phyloP scores from a whole-genome alignment of 2,888 invertebrate genomes.

The Scelioninae gen. 1 region DNA sequence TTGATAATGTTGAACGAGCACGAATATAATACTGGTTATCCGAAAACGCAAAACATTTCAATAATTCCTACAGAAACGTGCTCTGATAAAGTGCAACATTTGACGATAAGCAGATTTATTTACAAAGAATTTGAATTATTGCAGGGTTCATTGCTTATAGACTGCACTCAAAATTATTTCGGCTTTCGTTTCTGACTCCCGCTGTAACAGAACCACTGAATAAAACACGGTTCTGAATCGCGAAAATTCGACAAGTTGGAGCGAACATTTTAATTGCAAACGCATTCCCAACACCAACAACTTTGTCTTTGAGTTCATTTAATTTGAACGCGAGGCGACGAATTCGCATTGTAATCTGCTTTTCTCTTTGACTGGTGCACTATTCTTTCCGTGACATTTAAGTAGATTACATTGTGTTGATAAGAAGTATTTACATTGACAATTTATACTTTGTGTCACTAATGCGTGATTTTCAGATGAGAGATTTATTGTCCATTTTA shows the following conservation, averaged over 20 bases:
- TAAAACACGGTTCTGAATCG: neutral
- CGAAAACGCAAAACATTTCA: constrained; percentile 56
- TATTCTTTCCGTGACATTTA: constrained; percentile 17
- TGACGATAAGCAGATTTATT: constrained; percentile 50
- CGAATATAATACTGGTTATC: constrained; percentile 31
- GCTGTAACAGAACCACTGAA: neutral
- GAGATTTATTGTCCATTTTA: constrained; percentile 67
- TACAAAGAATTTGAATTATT: constrained; percentile 43
- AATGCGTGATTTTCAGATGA: neutral
- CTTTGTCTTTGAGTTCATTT: neutral
- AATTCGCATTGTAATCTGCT: constrained; percentile 22
- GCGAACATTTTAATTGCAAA: constrained; percentile 6
- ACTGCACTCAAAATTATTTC: neutral
- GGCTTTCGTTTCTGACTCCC: neutral
- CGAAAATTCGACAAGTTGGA: neutral
- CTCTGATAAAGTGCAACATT: constrained; percentile 36
- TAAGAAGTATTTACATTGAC: constrained; percentile 41
- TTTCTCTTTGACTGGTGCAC: constrained; percentile 13
- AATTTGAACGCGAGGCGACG: neutral
- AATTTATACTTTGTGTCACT: constrained; percentile 20
- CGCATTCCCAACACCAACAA: neutral
- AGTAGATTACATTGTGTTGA: constrained; percentile 37
- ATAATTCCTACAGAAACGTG: constrained; percentile 42
- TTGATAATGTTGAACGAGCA: constrained; percentile 21
- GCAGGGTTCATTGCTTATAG: constrained; percentile 28